Percentiles rank a stretch among this genome's conserved stretches.
These are phyloP conservation scores for Heliconius eleuchia DNA, from an alignment of 1,140 invertebrate species.

Conservation along the genomic window DNA sequence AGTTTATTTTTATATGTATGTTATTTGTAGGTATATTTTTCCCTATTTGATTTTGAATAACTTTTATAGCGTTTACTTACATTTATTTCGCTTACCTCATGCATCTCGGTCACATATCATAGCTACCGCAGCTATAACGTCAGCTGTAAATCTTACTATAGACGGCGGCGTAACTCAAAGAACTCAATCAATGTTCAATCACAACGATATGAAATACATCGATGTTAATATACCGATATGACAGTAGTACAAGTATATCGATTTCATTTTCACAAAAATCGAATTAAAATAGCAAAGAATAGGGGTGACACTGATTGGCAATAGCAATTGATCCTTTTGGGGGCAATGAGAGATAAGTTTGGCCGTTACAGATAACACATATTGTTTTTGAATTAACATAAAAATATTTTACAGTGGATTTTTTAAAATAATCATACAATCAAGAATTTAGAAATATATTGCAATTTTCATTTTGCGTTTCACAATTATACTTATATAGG, in stretches of 20 bases:
- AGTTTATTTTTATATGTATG: too few species aligned
- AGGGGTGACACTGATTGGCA: not conserved
- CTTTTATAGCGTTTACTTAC: not conserved
- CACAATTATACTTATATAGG: too few species aligned
- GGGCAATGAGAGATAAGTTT: not conserved
- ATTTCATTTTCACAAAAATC: conserved; percentile 33
- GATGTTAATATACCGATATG: conserved; percentile 40
- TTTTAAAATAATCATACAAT: too few species aligned
- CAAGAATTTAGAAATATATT: too few species aligned
- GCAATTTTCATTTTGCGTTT: too few species aligned
- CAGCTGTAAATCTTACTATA: conserved; percentile 63
- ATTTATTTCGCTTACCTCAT: conserved; percentile 16
- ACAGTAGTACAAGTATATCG: conserved; percentile 32
- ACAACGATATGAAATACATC: conserved; percentile 53
- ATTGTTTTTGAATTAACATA: not conserved
- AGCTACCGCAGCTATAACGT: conserved; percentile 55
- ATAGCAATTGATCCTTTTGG: not conserved
- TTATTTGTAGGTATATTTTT: too few species aligned
- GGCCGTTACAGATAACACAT: not conserved
- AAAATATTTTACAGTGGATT: too few species aligned
- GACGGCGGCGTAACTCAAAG: conserved; percentile 54
- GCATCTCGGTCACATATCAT: conserved; percentile 48
- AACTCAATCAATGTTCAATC: conserved; percentile 71
- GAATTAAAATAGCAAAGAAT: not conserved
- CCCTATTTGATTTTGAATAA: not conserved